Conservation (phyloP, 2,888 invertebrate genomes). For the Zootermopsis nevadensis region DNA sequence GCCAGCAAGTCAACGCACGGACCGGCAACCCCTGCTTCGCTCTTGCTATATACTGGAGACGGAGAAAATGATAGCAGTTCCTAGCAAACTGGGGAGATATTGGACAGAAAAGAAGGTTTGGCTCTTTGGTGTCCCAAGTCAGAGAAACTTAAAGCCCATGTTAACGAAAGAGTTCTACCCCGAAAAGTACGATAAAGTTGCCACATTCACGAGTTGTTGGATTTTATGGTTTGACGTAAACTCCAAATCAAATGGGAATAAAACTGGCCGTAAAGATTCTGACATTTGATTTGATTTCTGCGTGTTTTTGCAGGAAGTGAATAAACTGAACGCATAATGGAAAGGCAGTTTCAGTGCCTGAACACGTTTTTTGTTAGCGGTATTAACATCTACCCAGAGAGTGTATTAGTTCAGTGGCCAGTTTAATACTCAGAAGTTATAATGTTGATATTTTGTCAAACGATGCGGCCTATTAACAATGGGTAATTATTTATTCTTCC, state of each 20-base stretch:
- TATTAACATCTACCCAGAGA: no score
- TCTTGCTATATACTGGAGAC: constrained; percentile 36
- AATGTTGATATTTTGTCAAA: no score
- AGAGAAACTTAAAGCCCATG: constrained; percentile 20
- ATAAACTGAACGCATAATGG: neutral
- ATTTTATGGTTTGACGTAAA: constrained; percentile 27
- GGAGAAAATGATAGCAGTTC: constrained; percentile 29
- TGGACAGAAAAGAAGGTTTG: constrained; percentile 28
- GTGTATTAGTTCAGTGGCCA: no score
- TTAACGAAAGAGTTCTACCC: constrained; percentile 30
- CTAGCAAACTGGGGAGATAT: neutral
- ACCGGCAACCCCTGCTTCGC: neutral
- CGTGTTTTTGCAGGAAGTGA: no score
- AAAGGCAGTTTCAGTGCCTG: neutral
- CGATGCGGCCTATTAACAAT: no score
- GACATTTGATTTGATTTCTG: neutral
- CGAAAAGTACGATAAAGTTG: constrained; percentile 18
- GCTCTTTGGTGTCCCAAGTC: constrained; percentile 29
- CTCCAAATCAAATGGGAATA: constrained; percentile 5
- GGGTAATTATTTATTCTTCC: no score
- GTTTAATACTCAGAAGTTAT: no score
- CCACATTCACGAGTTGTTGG: constrained; percentile 9
- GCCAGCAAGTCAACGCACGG: constrained; percentile 3
- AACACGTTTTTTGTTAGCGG: no score
- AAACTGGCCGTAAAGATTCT: neutral